Base-by-base conservation (phyloP, 2,797 vertebrate genomes). In the Characodon lateralis region DNA sequence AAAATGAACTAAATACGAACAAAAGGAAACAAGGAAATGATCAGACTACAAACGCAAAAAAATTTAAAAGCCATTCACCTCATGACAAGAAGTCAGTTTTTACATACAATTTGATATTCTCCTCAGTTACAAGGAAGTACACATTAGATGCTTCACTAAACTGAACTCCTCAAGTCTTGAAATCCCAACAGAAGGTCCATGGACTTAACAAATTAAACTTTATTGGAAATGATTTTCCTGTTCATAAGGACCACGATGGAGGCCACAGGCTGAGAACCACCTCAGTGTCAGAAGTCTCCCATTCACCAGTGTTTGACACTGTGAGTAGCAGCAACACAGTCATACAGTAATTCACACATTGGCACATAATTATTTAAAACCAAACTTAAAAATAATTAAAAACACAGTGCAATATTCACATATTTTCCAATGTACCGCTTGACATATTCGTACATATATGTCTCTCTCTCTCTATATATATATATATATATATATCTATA, bases 171-270 rank as follows among this genome's bases (percentile, higher is more conserved):
- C 18, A 1, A n/a, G 9, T 20, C 16, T 5, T 55, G 35, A 70
- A 75, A 75, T 28, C 63, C 59, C 55, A 82, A 46, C 76, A 50
- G 46, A 5, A 63, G n/a, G 28, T 71, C 8, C 9, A 13, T 41
- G 63, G 72, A 35, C 82, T 81, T 50, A 81, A 83, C 81, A 86
- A 86, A 80, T 6, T 13, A 66, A n/a, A 76, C 77, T 92, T 92
- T 90, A 93, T 91, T 89, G 85, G 82, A 89, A 90, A 92, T 85
- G 5, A 86, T 79, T 88, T 74, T 88, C 85, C 77, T 79, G 85
- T 80, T 83, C 61, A 56, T 74, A 76, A 77, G 72, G 6, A 14
- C 43, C 61, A 71, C 0, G 39, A 76, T 75, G 69, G 70, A 41
- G 43, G 63, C 75, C 50, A 74, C 79, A 76, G 80, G 56, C 76